Evolutionary conservation across 2,888 invertebrate species (phyloP), one percentile per base, ranked within the genome.

Genomic region (Drosophila trichaetosa): DNA sequence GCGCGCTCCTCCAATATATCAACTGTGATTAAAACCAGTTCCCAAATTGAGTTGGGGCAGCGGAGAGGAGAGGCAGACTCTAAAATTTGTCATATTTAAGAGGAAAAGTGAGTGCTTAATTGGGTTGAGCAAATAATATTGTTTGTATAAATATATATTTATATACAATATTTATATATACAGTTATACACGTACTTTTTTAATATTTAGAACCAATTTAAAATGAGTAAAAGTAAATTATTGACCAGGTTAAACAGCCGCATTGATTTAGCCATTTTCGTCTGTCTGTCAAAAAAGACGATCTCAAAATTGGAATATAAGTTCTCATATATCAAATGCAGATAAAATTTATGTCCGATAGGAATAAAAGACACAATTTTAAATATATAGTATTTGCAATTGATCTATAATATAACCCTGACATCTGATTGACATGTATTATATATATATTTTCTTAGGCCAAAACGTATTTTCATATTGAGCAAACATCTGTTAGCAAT

Each of bases 11-110:
- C 46, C 76, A 79, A 89, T 91, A 86, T 89, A 84, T 91, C 87
- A 91, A 91, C 85, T 79, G 84, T 84, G 89, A 90, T 90, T 90
- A 83, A 85, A 79, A 80, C 59, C 29, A 29, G 69, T 46, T 16
- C 8, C 56, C 53, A 75, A 83, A 82, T 76, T 79, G 75, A 66
- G 58, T 59, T 52, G 34, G 34, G n/a, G 24, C 27, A 46, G 52
- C 21, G 21, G 21, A 62, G 38, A 40, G 34, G 21, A 38, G 16
- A 42, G 40, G 42, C 24, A 31, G 21, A 13, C 11, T 31, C 10
- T 31, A 7, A 31, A 52, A 31, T 13, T 52, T 29, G 24, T 51
- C n/a, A 51, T 51, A 51, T n/a, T 53, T 24, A 16, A 24, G 8
- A 8, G 46, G 24, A 24, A 46, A 24, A 16, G 4, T 24, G 8